Evolutionary conservation across 2,888 invertebrate species (phyloP).

Genomic region (Drosophila macrospina): DNA sequence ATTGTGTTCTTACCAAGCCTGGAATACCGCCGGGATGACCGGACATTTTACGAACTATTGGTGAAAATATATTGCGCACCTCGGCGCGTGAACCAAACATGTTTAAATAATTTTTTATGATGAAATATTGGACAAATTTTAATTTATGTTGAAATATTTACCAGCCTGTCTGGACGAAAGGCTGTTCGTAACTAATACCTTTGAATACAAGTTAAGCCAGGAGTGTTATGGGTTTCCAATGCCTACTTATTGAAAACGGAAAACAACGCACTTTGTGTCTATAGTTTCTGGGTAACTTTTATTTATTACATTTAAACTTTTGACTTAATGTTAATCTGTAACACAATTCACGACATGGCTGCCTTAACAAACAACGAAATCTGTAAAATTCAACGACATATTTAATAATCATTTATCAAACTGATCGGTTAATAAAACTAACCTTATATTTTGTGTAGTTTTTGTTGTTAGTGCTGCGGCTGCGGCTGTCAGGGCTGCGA

Average conservation of each 20-base stretch:
- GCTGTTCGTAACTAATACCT: background rate
- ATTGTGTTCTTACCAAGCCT: conserved; percentile 65
- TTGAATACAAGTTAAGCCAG: background rate
- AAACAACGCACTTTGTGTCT: conserved; percentile 41
- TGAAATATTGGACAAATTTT: conserved; percentile 1
- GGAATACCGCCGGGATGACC: conserved; percentile 68
- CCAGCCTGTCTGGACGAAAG: conserved; percentile 1
- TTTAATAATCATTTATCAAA: background rate
- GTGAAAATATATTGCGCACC: conserved; percentile 17
- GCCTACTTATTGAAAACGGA: conserved; percentile 38
- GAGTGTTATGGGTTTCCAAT: background rate
- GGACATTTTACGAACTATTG: conserved; percentile 39
- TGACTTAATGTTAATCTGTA: conserved; percentile 67
- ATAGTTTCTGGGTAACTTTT: conserved; percentile 63
- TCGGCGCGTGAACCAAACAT: conserved; percentile 52
- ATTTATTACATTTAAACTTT: conserved; percentile 76
- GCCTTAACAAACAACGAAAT: conserved; percentile 40
- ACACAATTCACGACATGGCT: conserved; percentile 54
- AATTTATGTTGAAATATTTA: background rate
- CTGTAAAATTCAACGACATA: conserved; percentile 5
- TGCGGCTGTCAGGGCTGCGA: conserved; percentile 22
- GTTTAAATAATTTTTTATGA: conserved; percentile 17
- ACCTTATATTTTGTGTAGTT: conserved; percentile 65
- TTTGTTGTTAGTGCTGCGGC: conserved; percentile 50
- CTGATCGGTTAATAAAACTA: conserved; percentile 20